Percentiles rank a stretch among this genome's conserved stretches.
These are phyloP conservation scores for Meiosimyza decipiens DNA, from an alignment of 2,888 invertebrate species.

Conservation along the genomic window DNA sequence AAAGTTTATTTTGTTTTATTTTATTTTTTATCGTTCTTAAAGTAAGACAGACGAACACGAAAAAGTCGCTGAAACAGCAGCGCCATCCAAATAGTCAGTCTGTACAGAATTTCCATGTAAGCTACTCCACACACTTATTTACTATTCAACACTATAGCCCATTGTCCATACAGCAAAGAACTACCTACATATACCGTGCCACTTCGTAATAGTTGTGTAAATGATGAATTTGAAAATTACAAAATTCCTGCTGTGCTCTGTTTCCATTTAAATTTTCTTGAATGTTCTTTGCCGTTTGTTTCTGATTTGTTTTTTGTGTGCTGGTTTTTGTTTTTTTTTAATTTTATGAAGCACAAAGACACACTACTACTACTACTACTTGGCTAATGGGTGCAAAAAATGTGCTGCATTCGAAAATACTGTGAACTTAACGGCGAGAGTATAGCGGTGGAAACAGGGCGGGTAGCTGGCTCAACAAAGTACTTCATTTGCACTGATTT, in stretches of 20 bases:
- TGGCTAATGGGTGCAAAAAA: neutral
- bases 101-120: neutral
- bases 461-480: slow-evolving; percentile 8
- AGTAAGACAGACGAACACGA: no score
- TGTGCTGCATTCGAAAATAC: no score
- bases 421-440: neutral
- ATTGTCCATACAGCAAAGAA: no score
- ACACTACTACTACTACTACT: no score
- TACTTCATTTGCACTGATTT: slow-evolving; percentile 35
- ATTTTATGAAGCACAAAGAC: neutral
- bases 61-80: no score
- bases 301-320: neutral
- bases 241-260: slow-evolving; percentile 34
- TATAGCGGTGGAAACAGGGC: neutral
- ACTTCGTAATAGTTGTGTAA: slow-evolving; percentile 38
- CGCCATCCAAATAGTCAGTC: neutral
- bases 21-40: neutral
- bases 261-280: slow-evolving; percentile 32
- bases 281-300: neutral
- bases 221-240: slow-evolving; percentile 35
- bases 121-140: neutral
- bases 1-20: slow-evolving; percentile 2
- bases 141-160: neutral
- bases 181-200: slow-evolving; percentile 9
- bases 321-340: no score